These are phyloP conservation scores for Andrena dorsata DNA, from an alignment of 2,888 invertebrate genomes.

Conservation along the genomic window DNA sequence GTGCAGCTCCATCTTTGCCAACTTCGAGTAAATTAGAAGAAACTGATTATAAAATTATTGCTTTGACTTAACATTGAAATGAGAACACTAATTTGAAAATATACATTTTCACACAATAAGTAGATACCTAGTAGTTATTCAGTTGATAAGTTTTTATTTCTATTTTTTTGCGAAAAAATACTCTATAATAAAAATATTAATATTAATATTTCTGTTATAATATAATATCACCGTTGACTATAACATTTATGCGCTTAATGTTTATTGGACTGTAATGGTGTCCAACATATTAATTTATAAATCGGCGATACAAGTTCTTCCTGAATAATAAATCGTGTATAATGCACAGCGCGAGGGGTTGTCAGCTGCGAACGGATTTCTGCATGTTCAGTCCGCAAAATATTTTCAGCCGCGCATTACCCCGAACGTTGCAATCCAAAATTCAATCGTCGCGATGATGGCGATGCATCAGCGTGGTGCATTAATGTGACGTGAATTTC, in stretches of 20 bases:
- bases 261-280: background rate
- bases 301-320: background rate
- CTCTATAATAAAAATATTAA: background rate
- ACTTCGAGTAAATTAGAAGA: too few species aligned
- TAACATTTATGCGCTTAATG: background rate
- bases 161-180: too few species aligned
- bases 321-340: constrained; percentile 16
- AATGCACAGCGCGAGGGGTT: background rate
- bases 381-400: constrained; percentile 21
- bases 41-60: too few species aligned
- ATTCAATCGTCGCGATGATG: constrained; percentile 48
- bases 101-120: too few species aligned
- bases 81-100: too few species aligned
- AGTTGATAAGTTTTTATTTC: too few species aligned
- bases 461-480: constrained; percentile 10
- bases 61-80: too few species aligned
- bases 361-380: constrained; percentile 28
- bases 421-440: constrained; percentile 43
- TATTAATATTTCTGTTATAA: background rate
- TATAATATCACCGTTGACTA: background rate
- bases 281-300: background rate
- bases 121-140: too few species aligned
- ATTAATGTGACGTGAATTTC: constrained; percentile 28
- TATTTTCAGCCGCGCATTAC: constrained; percentile 42
- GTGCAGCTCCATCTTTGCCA: too few species aligned